Base-by-base conservation (phyloP, 2,113 vertebrate species). In the Typhlomys cinereus region DNA sequence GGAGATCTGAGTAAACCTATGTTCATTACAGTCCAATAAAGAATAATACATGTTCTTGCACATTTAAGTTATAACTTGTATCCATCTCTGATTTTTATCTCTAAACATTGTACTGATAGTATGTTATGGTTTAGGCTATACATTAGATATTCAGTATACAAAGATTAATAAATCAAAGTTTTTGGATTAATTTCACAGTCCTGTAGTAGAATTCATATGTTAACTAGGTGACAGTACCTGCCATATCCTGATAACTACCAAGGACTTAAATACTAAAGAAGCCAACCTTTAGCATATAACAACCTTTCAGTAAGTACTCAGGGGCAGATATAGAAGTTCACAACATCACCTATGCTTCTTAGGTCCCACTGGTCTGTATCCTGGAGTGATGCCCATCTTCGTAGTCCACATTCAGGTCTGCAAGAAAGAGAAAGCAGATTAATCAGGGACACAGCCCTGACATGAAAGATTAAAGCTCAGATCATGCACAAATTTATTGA, bases 1-100 rank as follows among this genome's bases (percentile, higher is more conserved):
- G 23, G 41, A 17, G 20, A 88, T 50, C 52, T 88, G 71, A 92
- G 12, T 59, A 80, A 84, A 29, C 3, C 70, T 88, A 87, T 34
- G 2, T 57, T 62, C 90, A 93, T 90, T 88, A 79, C 18, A 94
- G 69, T 57, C 78, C 87, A 61, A 81, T 41, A 88, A 91, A 92
- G 34, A 78, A 48, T 17, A 50, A 0, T 62, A 12, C 12, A 4
- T 3, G 36, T 69, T 86, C 90, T 81, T 81, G 10, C 62, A 88
- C 31, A 48, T 7, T 76, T 57, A 69, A 31, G 7, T 64, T 93
- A 1, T 85, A 82, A 83, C 59, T 57, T 89, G 12, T 27, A 57
- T 61, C 15, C 31, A 84, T 61, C 86, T 84, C 74, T 39, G 88
- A 89, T 17, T 85, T n/a, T 86, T 71, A 70, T 81, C 48, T 78